Conservation (phyloP, 2,113 vertebrate species). For the Alexandromys fortis region DNA sequence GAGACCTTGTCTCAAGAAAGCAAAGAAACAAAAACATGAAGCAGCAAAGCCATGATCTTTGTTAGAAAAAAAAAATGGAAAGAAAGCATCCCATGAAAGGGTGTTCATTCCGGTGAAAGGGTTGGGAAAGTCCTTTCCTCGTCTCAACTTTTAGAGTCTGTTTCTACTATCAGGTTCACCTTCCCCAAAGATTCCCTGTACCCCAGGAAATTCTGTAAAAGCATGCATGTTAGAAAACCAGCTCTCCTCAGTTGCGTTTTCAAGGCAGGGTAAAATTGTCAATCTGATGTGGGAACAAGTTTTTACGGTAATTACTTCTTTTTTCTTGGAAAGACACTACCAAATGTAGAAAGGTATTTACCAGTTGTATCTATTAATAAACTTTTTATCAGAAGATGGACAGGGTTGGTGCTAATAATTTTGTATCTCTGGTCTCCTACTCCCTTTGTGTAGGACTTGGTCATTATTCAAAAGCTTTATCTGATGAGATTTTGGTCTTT, state of each 20-base stretch:
- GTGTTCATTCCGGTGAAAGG: no score
- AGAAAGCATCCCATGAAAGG: no score
- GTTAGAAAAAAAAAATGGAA: neutral
- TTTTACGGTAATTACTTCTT: constrained; percentile 4
- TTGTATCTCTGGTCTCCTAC: neutral
- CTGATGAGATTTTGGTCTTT: neutral
- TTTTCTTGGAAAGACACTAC: neutral
- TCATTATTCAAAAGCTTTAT: constrained; percentile 32
- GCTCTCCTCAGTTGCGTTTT: neutral
- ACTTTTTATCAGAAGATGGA: neutral
- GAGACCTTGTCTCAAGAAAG: neutral
- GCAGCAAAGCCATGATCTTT: neutral
- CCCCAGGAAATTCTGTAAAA: neutral
- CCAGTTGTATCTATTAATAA: constrained; percentile 13
- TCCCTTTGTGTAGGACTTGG: neutral
- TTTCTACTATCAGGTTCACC: neutral
- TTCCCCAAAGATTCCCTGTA: neutral
- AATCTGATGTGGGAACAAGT: neutral
- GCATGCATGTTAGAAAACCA: neutral
- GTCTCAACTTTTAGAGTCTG: neutral
- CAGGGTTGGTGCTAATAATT: neutral
- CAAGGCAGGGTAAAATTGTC: neutral
- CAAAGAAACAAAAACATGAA: neutral
- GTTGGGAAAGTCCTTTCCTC: neutral
- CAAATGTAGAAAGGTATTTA: neutral